Conservation (phyloP, 35 echinoderm and acorn worm species). For the Lytechinus pictus region DNA sequence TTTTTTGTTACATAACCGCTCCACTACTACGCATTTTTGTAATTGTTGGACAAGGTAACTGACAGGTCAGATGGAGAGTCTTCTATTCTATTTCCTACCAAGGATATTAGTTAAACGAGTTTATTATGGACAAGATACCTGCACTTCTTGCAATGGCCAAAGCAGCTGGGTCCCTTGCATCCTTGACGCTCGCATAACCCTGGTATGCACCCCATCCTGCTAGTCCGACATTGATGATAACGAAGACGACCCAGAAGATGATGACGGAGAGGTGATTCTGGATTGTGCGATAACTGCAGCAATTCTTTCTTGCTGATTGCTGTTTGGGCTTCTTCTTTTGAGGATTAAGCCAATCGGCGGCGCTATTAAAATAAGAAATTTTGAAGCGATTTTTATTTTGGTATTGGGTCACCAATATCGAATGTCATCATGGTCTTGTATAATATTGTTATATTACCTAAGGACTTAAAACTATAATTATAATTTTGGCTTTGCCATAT, state of each 20-base stretch:
- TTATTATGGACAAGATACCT: not conserved
- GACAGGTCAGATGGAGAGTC: not conserved
- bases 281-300: not conserved
- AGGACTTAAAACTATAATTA: too few species aligned
- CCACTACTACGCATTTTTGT: not conserved
- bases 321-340: not conserved
- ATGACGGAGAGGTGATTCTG: not conserved
- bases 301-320: not conserved
- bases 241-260: not conserved
- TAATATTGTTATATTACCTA: too few species aligned
- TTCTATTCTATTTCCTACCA: too few species aligned
- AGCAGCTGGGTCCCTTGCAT: not conserved
- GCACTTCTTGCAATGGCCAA: not conserved
- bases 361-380: not conserved
- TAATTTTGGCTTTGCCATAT: too few species aligned
- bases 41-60: not conserved
- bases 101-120: not conserved
- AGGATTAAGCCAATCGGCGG: conserved; percentile 20
- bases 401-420: too few species aligned
- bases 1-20: too few species aligned
- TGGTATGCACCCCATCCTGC: not conserved
- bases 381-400: too few species aligned
- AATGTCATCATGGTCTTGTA: too few species aligned
- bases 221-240: not conserved
- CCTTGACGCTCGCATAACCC: not conserved